Evolutionary conservation across 2,888 invertebrate genomes (phyloP).

Genomic region (Meteorus colon): DNA sequence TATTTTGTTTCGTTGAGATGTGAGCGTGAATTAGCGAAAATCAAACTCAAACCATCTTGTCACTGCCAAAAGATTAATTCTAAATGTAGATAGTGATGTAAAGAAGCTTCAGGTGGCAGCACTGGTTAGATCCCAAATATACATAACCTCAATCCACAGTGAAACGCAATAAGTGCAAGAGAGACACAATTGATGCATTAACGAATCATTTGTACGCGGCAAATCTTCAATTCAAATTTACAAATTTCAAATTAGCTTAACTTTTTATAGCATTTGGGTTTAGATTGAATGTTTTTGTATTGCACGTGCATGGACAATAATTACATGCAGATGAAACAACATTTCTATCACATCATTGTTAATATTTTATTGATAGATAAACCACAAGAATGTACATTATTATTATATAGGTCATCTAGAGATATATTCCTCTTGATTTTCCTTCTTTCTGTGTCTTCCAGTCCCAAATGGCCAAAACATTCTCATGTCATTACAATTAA

Average conservation of each 20-base stretch:
- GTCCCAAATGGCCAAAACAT: slow-evolving; percentile 60
- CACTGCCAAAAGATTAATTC: slow-evolving; percentile 38
- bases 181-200: too few species aligned
- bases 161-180: too few species aligned
- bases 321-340: background rate
- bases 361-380: slow-evolving; percentile 72
- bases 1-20: slow-evolving; percentile 41
- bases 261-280: too few species aligned
- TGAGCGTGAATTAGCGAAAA: slow-evolving; percentile 67
- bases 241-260: too few species aligned
- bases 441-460: background rate
- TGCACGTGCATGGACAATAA: background rate
- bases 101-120: too few species aligned
- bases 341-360: slow-evolving; percentile 50
- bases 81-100: background rate
- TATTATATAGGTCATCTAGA: slow-evolving; percentile 63
- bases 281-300: background rate
- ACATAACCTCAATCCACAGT: too few species aligned
- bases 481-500: slow-evolving; percentile 70
- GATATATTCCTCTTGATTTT: background rate
- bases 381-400: slow-evolving; percentile 73
- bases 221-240: too few species aligned
- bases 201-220: too few species aligned
- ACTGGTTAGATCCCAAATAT: too few species aligned
- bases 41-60: slow-evolving; percentile 55